A percentile compares a stretch with the other conserved stretches of the same genome.
Conservation (phyloP, 2,113 vertebrate genomes). For the Camelus bactrianus region DNA sequence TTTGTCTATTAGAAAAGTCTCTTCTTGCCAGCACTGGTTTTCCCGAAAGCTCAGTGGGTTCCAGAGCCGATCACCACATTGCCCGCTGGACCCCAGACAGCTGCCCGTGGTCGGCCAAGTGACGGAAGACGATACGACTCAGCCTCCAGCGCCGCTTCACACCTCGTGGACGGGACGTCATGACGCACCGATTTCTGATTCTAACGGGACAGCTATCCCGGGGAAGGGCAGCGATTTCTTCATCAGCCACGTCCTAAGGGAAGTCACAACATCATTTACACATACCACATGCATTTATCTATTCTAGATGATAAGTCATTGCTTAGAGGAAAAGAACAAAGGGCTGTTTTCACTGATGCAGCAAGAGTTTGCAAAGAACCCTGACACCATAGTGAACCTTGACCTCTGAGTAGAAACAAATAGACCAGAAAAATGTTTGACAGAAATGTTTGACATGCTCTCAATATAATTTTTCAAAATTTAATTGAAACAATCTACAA, state of each 20-base stretch:
- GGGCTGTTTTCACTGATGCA: neutral
- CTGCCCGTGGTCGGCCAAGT: slow-evolving; percentile 95
- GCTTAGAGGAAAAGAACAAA: neutral
- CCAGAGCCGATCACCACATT: slow-evolving; percentile 89
- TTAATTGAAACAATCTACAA: neutral
- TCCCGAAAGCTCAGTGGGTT: neutral
- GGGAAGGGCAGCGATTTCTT: slow-evolving; percentile 94
- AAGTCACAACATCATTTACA: neutral
- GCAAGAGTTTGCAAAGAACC: neutral
- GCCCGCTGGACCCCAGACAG: slow-evolving; percentile 96
- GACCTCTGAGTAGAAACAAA: neutral
- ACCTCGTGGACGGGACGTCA: slow-evolving; percentile 95
- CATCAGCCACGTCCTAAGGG: slow-evolving; percentile 93
- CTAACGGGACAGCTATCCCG: slow-evolving; percentile 95
- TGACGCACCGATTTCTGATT: slow-evolving; percentile 95
- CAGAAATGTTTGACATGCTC: neutral
- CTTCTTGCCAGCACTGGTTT: neutral
- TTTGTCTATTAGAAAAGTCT: neutral
- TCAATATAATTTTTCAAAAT: neutral
- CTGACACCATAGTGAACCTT: neutral
- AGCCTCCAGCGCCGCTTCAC: slow-evolving; percentile 95
- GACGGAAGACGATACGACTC: slow-evolving; percentile 96
- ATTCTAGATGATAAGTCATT: neutral
- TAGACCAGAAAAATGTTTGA: neutral
- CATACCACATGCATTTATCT: neutral